phyloP scores from a whole-genome alignment of 1,140 invertebrate species.

The Drosophila ambigua region DNA sequence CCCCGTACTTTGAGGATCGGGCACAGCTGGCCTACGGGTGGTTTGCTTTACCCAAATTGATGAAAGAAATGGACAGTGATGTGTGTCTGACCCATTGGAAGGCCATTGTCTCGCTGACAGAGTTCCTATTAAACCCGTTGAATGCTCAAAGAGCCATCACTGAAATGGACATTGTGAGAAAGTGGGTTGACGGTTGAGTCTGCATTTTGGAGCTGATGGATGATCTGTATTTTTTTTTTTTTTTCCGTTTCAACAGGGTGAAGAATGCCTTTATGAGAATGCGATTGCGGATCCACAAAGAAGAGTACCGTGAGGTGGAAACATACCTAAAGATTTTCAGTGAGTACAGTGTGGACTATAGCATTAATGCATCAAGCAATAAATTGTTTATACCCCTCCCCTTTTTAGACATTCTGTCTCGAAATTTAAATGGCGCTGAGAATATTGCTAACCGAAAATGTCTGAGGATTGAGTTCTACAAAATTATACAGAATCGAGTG shows the following conservation, averaged over 20 bases:
- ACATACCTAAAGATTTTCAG: slow-evolving; percentile 63
- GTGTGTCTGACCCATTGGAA: slow-evolving; percentile 55
- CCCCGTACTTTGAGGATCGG: slow-evolving; percentile 64
- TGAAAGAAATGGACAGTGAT: slow-evolving; percentile 68
- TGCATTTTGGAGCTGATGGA: too few species aligned
- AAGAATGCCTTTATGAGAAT: slow-evolving; percentile 68
- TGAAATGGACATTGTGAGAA: slow-evolving; percentile 66
- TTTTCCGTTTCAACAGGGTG: slow-evolving; percentile 22
- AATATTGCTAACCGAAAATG: slow-evolving; percentile 54
- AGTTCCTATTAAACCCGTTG: slow-evolving; percentile 67
- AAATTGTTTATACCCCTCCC: background rate
- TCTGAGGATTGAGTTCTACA: slow-evolving; percentile 62
- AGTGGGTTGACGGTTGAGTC: slow-evolving; percentile 45
- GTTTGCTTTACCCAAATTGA: slow-evolving; percentile 67
- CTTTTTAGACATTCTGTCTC: slow-evolving; percentile 57
- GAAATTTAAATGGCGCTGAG: slow-evolving; percentile 61
- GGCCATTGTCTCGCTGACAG: slow-evolving; percentile 57
- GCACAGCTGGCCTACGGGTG: slow-evolving; percentile 71
- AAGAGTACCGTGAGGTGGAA: slow-evolving; percentile 50
- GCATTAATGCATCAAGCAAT: rapidly evolving
- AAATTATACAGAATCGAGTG: slow-evolving; percentile 43
- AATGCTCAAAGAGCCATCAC: slow-evolving; percentile 60
- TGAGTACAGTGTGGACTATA: slow-evolving; percentile 3
- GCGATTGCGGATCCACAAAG: slow-evolving; percentile 39
- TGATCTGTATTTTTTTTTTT: too few species aligned